These are phyloP conservation scores for Andrena bicolor DNA, from an alignment of 2,888 invertebrate genomes.

Conservation along the genomic window DNA sequence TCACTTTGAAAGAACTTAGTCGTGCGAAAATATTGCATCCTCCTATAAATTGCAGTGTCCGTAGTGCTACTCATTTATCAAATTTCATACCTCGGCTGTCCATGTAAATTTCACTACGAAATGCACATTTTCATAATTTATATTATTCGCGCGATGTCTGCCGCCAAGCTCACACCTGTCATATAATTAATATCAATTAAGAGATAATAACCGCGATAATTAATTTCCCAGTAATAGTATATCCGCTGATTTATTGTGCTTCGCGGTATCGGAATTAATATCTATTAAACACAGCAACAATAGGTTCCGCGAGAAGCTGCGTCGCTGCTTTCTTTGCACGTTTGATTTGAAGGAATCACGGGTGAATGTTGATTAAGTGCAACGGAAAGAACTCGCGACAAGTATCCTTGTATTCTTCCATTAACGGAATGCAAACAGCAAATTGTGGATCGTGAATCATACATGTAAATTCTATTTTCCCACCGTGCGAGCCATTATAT, in stretches of 20 bases:
- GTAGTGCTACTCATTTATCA: neutral
- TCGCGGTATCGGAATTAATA: too few relatives aligned
- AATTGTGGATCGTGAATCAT: slow-evolving; percentile 21
- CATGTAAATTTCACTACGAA: neutral
- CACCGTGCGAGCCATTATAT: slow-evolving; percentile 31
- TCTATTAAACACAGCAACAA: neutral
- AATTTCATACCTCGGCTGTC: neutral
- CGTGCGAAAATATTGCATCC: neutral
- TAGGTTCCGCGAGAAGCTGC: neutral
- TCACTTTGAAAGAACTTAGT: neutral
- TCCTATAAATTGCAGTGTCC: too few relatives aligned
- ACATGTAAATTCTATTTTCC: slow-evolving; percentile 37
- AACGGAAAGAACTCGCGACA: neutral
- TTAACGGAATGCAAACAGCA: neutral
- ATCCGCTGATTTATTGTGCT: too few relatives aligned
- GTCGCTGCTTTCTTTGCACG: neutral
- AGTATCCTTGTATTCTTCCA: neutral
- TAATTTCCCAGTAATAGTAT: too few relatives aligned
- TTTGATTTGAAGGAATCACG: neutral
- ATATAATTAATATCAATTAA: too few relatives aligned
- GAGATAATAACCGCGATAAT: too few relatives aligned
- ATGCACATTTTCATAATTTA: too few relatives aligned
- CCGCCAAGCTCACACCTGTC: too few relatives aligned
- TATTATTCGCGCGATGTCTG: too few relatives aligned
- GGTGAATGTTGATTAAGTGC: too few relatives aligned